Evolutionary conservation across 92 coral and sea anemone species (phyloP).

Genomic region (Umimayanthus kanabou): DNA sequence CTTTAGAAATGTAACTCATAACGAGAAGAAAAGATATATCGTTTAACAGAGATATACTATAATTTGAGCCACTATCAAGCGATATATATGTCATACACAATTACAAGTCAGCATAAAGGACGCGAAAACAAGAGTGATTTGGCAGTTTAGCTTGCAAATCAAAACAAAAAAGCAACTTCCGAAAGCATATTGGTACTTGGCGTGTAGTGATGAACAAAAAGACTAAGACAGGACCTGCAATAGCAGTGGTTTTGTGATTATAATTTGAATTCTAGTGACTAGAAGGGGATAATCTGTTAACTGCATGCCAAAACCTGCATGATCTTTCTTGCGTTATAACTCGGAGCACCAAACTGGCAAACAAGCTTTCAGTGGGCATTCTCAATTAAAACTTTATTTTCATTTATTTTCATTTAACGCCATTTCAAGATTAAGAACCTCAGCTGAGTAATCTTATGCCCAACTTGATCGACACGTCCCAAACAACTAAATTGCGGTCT

Average conservation of each 20-base stretch:
- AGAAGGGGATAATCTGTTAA: background rate
- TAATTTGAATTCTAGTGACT: background rate
- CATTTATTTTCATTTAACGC: constrained; percentile 43
- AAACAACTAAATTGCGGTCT: constrained; percentile 37
- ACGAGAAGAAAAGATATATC: background rate
- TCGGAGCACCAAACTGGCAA: background rate
- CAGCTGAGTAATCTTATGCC: constrained; percentile 66
- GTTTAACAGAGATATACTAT: background rate
- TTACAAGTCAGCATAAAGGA: constrained; percentile 17
- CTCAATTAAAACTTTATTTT: constrained; percentile 29
- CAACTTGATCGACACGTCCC: constrained; percentile 38
- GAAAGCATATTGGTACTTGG: background rate
- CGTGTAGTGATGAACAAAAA: background rate
- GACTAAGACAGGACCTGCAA: background rate
- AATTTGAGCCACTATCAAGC: background rate
- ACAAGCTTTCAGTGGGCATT: background rate
- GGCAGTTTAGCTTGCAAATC: background rate
- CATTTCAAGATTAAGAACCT: constrained; percentile 39
- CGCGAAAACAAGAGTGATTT: background rate
- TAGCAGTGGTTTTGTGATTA: background rate
- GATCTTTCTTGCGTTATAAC: background rate
- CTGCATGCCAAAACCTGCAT: background rate
- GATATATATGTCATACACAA: constrained; percentile 7
- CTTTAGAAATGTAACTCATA: constrained; percentile 12
- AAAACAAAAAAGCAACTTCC: constrained; percentile 1